Evolutionary conservation across 2,113 vertebrate species (phyloP).

Genomic region (Pteronura brasiliensis): DNA sequence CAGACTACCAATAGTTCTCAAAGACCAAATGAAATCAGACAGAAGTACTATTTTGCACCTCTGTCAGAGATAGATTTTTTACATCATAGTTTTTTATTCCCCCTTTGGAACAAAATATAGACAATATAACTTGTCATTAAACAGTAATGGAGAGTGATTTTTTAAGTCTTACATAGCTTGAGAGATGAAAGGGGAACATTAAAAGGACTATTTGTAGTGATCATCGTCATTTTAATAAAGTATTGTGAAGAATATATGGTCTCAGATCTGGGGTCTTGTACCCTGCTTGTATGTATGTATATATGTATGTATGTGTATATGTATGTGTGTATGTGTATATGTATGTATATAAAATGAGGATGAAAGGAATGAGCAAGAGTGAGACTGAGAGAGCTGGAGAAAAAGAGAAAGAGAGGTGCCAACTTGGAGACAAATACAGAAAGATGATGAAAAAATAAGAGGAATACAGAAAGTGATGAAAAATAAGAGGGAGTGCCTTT

Average conservation of each 20-base stretch:
- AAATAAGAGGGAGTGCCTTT: not conserved
- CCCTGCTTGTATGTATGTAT: not conserved
- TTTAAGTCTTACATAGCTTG: not conserved
- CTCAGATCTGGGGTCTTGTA: not conserved
- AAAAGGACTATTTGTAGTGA: not conserved
- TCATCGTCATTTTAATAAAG: slow-evolving; percentile 9
- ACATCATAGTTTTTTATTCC: not conserved
- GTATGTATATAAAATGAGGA: not conserved
- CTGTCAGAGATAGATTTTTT: not conserved
- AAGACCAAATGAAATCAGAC: not conserved
- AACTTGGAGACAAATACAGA: not conserved
- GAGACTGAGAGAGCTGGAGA: not conserved
- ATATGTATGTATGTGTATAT: not conserved
- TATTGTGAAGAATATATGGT: not conserved
- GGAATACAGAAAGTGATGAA: not conserved
- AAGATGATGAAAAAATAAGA: not conserved
- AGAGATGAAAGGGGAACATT: not conserved
- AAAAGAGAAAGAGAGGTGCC: not conserved
- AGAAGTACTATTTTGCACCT: not conserved
- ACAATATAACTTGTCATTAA: not conserved
- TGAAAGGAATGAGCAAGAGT: not conserved
- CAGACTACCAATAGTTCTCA: not conserved
- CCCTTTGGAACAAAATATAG: not conserved
- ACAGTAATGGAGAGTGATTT: not conserved
- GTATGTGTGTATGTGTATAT: not conserved